Evolutionary conservation across 2,113 vertebrate species (phyloP), one percentile per base, ranked within the genome.

Genomic region (Lepus europaeus): DNA sequence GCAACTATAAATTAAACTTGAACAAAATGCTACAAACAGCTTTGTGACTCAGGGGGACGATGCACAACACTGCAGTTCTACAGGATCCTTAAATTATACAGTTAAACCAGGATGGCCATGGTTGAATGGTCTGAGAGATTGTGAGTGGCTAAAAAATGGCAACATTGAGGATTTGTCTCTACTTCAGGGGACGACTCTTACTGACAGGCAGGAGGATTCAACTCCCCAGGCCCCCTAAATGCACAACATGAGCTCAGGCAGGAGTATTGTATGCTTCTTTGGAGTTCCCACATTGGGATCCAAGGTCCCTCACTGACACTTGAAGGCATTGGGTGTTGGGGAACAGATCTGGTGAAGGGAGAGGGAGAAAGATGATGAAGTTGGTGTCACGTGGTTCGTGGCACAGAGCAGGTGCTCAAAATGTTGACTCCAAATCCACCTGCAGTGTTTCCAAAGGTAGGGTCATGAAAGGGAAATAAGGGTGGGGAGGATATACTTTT

Each of bases 231-330:
- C 70, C 17, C 10, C 53, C 39, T 64, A 59, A 5, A 91, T 25
- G 29, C 7, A 22, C 33, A 49, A 8, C 1, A 0, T 56, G 33
- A 79, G 25, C 56, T 59, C 36, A 56, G 33, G 31, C 29, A 5
- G 19, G 19, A 29, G 7, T 4, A 9, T 64, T 56, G 6, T 19
- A 73, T 14, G 56, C 4, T 78, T 77, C 66, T 27, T n/a, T 25
- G 45, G 23, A 68, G n/a, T 36, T 78, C 27, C n/a, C 3, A 2
- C 0, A 25, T 23, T n/a, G 0, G 13, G 36, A 25, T 22, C 0
- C 0, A 76, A 63, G 19, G 10, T 45, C 29, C 66, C 9, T 69
- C 6, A 10, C 7, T 22, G 17, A 36, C 20, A 25, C 14, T 23
- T 13, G 63, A 33, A 39, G 81, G n/a, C 22, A 2, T 68, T 31